phyloP scores from a whole-genome alignment of 1,140 invertebrate genomes.

The Sitobion miscanthi region DNA sequence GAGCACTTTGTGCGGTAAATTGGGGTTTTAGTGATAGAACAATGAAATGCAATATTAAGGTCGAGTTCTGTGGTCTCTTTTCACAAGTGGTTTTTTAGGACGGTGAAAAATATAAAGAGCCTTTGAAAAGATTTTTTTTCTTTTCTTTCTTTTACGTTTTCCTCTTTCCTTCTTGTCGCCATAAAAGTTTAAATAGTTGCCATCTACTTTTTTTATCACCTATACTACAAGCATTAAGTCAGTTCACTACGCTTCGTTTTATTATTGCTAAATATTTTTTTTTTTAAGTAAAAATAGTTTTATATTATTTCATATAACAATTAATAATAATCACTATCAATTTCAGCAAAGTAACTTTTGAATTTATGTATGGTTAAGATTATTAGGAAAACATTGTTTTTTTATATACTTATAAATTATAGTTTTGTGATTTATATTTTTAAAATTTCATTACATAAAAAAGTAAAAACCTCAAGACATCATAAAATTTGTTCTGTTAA shows the following conservation, averaged over 20 bases:
- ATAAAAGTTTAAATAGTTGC: conserved; percentile 46
- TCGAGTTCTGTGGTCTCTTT: conserved; percentile 32
- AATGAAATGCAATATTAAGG: conserved; percentile 50
- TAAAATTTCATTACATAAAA: no score
- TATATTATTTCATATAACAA: neutral
- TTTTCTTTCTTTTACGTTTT: conserved; percentile 21
- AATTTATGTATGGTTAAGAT: neutral
- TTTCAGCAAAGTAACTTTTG: neutral
- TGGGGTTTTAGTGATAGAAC: conserved; percentile 33
- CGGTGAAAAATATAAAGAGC: conserved; percentile 23
- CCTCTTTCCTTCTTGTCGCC: neutral
- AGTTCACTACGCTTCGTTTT: neutral
- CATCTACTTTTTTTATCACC: conserved; percentile 15
- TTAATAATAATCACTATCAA: neutral
- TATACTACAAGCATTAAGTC: conserved; percentile 11
- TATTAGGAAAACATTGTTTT: neutral
- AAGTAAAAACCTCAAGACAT: no score
- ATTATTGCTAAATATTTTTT: neutral
- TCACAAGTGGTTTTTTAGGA: conserved; percentile 44
- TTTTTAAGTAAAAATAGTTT: neutral
- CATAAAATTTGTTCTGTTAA: no score
- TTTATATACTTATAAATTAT: no score
- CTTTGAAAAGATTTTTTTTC: conserved; percentile 42
- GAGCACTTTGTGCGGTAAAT: conserved; percentile 19
- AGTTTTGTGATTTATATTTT: no score